Evolutionary conservation across 2,113 vertebrate genomes (phyloP), one percentile per base, ranked within the genome.

Genomic region (Nettapus auritus): DNA sequence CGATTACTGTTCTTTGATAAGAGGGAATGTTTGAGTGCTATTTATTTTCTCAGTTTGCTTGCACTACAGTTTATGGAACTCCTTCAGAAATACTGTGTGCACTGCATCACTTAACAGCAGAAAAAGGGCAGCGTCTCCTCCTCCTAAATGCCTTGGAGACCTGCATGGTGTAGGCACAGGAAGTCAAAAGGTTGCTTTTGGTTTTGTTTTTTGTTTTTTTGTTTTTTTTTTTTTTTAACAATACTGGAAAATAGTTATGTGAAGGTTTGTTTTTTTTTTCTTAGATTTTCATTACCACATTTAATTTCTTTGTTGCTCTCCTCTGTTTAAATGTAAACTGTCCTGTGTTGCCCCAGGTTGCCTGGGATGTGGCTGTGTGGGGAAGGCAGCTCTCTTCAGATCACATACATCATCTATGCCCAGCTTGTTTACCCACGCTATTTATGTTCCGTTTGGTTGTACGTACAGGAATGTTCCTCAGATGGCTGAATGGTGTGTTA

Each of bases 11-110:
- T 89, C 88, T 97, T 96, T 95, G 93, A 71, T 94, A 87, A 95
- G 90, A 92, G 82, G 88, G 82, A 90, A 91, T 79, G 78, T 82
- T 92, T 10, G 89, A 94, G 53, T 76, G 66, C 88, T 97, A 96
- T 97, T 97, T 96, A 97, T 97, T 97, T 95, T 96, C 75, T 82
- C 77, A 5, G 91, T 90, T 96, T 90, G 93, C 96, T 97, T 97
- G 97, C 95, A 93, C 94, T 97, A 85, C 94, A 95, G 82, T 93
- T 94, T 77, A 16, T 68, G 92, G 95, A 88, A 79, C 89, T 84
- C 92, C 93, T 85, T 94, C 70, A 75, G 96, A 94, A 94, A 87
- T 60, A 75, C 80, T 81, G 38, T 88, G 57, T 96, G 96, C 90
- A 63, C 79, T 89, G 90, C 91, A 83, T 76, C 66, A 25, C 94